A percentile compares a stretch with the other conserved stretches of the same genome.
phyloP scores from a whole-genome alignment of 2,797 vertebrate species.

The Onychomys arenicola region DNA sequence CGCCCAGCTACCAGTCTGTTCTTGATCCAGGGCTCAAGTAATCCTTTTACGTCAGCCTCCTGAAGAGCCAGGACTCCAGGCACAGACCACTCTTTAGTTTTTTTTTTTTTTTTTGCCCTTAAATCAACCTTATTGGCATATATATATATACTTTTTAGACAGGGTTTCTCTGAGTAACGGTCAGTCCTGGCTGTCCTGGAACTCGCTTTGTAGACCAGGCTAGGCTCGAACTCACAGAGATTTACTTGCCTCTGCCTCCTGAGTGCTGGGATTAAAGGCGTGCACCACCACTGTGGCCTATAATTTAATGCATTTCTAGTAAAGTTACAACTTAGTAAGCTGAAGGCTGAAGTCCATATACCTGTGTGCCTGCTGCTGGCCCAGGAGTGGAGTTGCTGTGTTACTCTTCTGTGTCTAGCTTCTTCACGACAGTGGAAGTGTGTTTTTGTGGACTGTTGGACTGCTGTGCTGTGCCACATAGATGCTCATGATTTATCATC shows the following conservation, averaged over 20 bases:
- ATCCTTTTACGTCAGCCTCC: background rate
- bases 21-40: background rate
- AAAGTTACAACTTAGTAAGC: fast-evolving
- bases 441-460: background rate
- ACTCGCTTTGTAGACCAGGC: too few relatives aligned
- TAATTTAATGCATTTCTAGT: fast-evolving
- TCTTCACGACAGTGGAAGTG: background rate
- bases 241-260: too few relatives aligned
- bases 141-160: too few relatives aligned
- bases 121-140: background rate
- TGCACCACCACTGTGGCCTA: too few relatives aligned
- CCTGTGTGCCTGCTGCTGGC: background rate
- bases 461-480: too few relatives aligned
- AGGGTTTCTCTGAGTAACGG: too few relatives aligned
- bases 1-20: background rate
- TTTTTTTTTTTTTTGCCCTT: background rate
- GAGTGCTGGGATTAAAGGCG: too few relatives aligned
- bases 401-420: background rate
- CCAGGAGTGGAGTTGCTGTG: background rate
- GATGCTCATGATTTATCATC: background rate
- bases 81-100: too few relatives aligned
- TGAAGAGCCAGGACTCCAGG: background rate
- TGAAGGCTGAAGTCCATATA: background rate
- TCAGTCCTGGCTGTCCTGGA: too few relatives aligned
- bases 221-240: too few relatives aligned